Base-by-base conservation (phyloP, 1,140 invertebrate genomes). In the Rhopalosiphum padi region DNA sequence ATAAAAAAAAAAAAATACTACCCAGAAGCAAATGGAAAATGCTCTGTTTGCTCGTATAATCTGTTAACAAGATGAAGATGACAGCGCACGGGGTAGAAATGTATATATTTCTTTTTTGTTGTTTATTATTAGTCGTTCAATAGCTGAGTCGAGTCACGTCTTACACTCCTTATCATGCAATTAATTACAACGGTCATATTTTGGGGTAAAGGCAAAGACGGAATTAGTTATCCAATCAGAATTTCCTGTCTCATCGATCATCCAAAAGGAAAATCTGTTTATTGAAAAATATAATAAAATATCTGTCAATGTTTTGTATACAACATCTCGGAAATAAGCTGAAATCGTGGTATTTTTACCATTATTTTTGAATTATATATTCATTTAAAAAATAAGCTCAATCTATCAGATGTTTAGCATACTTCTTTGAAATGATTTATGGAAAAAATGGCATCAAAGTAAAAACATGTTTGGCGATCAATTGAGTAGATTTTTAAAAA, bases 171-270 rank as follows among this genome's bases (percentile, higher is more conserved):
- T 90, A 68, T 25, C 53, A n/a, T 90, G 37, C 53, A 68, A 90
- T 90, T 68, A 90, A 90, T 90, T 90, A 90, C 37, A 43, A 68
- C 53, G 22, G 89, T 89, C 51, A 89, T 89, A 55, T 89, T 89
- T 55, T 7, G n/a, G 8, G 88, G 23, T 89, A 55, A 41, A 53
- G 21, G 48, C 9, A 37, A 55, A 18, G 22, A 35, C 43, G 35
- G 51, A 89, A 89, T 89, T 89, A 89, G 53, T 90, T 90, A 90
- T 90, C 55, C 55, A 68, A 90, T 90, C 55, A 48, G 41, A 68
- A 90, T 90, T 68, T 30, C 6, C 15, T 25, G 53, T 68, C 37
- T n/a, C 89, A 68, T 90, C 55, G 37, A 90, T 90, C 89, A 68
- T 30, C 30, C 1, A 41, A 30, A 55, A 37, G 37, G 43, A 60